phyloP scores from a whole-genome alignment of 2,888 invertebrate species.

The Acleris sparsana region DNA sequence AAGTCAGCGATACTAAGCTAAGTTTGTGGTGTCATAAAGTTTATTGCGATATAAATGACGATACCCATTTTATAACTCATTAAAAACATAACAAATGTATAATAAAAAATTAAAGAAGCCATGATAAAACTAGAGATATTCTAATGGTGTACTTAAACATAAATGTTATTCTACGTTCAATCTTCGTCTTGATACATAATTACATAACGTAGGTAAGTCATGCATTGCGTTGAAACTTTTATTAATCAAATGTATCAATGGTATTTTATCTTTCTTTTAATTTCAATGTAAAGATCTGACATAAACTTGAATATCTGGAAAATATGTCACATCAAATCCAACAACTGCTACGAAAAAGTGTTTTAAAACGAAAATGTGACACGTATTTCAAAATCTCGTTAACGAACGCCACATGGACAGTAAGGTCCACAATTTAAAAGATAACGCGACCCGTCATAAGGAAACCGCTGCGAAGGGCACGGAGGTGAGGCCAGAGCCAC shows the following conservation, averaged over 20 bases:
- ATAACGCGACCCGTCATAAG: slow-evolving; percentile 60
- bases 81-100: slow-evolving; percentile 12
- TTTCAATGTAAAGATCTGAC: too few relatives aligned
- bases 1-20: neutral
- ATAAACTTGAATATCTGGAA: neutral
- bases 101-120: slow-evolving; percentile 17
- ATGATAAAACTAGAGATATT: slow-evolving; percentile 13
- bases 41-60: slow-evolving; percentile 17
- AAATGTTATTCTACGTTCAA: neutral
- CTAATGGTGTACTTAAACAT: neutral
- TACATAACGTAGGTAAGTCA: too few relatives aligned
- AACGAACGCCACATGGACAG: slow-evolving; percentile 41
- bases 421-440: slow-evolving; percentile 44
- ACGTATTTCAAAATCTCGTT: slow-evolving; percentile 19
- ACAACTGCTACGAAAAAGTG: neutral
- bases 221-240: too few relatives aligned
- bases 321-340: neutral
- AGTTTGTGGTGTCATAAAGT: slow-evolving; percentile 14
- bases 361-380: neutral
- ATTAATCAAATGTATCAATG: too few relatives aligned
- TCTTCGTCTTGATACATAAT: too few relatives aligned
- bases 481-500: slow-evolving; percentile 62
- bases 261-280: too few relatives aligned
- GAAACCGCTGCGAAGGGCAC: slow-evolving; percentile 62
- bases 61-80: slow-evolving; percentile 21